These are phyloP conservation scores for Otocyon megalotis DNA, from an alignment of 2,113 vertebrate genomes.

Conservation along the genomic window DNA sequence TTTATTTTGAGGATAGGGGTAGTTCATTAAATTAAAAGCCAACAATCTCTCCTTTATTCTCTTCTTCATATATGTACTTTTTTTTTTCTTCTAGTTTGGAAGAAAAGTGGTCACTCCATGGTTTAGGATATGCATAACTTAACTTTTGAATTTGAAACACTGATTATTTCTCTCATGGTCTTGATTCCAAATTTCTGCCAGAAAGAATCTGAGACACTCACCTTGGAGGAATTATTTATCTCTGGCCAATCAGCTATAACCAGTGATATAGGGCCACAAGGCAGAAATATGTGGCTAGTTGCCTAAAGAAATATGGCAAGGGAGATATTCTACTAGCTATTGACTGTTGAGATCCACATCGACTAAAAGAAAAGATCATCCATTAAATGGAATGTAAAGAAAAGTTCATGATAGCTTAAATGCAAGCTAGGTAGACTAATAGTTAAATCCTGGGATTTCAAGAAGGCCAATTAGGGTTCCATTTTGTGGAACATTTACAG, in stretches of 20 bases:
- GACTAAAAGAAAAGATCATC: not conserved
- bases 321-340: not conserved
- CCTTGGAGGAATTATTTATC: not conserved
- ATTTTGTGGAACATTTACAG: not conserved
- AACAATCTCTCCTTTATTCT: not conserved
- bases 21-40: not conserved
- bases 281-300: not conserved
- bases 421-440: not conserved
- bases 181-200: not conserved
- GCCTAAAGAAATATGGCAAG: not conserved
- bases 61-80: not conserved
- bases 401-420: not conserved
- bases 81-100: not conserved
- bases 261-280: not conserved
- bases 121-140: not conserved
- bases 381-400: not conserved
- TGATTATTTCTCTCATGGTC: not conserved
- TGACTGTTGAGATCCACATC: not conserved
- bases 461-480: not conserved
- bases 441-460: not conserved
- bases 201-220: not conserved
- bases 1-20: not conserved
- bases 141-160: not conserved
- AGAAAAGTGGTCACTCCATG: not conserved
- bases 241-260: not conserved